Evolutionary conservation across 2,797 vertebrate species (phyloP).

Genomic region (Denticeps clupeoides): DNA sequence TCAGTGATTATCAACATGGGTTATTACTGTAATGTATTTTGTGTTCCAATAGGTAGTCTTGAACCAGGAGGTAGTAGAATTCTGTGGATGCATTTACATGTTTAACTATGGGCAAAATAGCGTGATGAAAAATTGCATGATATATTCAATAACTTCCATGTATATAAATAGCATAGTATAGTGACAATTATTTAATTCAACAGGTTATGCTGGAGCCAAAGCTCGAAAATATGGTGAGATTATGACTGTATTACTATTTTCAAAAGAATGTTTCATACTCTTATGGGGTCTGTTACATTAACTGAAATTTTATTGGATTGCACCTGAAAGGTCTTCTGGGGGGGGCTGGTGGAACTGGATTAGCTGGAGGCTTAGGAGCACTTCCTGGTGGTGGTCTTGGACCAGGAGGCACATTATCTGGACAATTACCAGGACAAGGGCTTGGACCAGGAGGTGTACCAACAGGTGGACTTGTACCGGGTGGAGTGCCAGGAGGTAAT

Average conservation of each 20-base stretch:
- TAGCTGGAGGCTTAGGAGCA: conserved; percentile 35
- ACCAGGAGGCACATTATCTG: conserved; percentile 21
- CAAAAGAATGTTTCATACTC: background rate
- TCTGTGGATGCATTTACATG: conserved; percentile 6
- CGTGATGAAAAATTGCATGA: too few relatives aligned
- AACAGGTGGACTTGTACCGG: conserved; percentile 21
- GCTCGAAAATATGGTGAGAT: conserved; percentile 58
- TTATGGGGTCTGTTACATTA: background rate
- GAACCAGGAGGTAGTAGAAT: background rate
- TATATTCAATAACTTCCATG: background rate
- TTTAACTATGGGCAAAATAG: conserved; percentile 1
- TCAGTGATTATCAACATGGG: background rate
- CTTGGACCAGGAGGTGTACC: conserved; percentile 15
- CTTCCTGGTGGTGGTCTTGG: conserved; percentile 6
- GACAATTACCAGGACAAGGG: conserved; percentile 24
- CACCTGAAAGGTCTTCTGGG: conserved; percentile 30
- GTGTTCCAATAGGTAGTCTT: conserved; percentile 6
- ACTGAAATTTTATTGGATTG: background rate
- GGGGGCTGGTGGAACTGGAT: conserved; percentile 14
- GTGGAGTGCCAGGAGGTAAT: conserved; percentile 28
- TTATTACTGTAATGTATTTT: too few relatives aligned
- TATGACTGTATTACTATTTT: background rate
- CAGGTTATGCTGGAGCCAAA: conserved; percentile 54
- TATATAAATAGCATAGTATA: background rate
- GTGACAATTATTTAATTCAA: conserved; percentile 11